Evolutionary conservation across 1,140 invertebrate genomes (phyloP), one percentile per base, ranked within the genome.

Genomic region (Leptinotarsa texana): DNA sequence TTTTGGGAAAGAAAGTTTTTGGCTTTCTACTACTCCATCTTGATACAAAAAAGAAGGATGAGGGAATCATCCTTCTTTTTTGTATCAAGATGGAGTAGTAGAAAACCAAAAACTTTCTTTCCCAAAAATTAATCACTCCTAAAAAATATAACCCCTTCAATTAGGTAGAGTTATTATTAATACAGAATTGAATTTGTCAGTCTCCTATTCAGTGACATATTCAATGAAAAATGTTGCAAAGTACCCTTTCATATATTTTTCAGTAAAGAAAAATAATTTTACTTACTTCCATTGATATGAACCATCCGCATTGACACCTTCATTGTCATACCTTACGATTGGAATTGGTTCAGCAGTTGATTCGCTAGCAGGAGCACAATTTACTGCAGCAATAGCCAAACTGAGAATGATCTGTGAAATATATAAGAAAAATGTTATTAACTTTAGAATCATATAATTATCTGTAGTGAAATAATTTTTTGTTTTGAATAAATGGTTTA

Each of bases 261-360:
- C 6, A 57, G 15, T 11, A 2, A 33, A 33, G 33, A 11, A 42
- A 42, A 42, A 57, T 5, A 57, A 57, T 57, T 57, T n/a, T 17
- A 57, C 62, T 75, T 47, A 77, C 74, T 66, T 75, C 76, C 72
- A 74, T 15, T 76, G 66, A 47, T 76, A 78, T 17, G 74, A 75
- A 15, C 73, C 75, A 74, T 76, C 77, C 15, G 63, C n/a, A 57
- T 63, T 76, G n/a, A 76, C 77, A 11, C 75, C 77, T 42, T 76
- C 72, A 47, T 78, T 73, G 15, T 78, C 74, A 48, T 72, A 77
- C 24, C 13, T 76, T 1, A 77, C 11, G 13, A 77, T 77, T 18
- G 73, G 69, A 62, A 75, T 75, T 6, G 68, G 72, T 48, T 77
- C 76, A 65, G 51, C 27, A 24, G 6, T 66, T 66, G 27, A 6